Evolutionary conservation across 2,888 invertebrate genomes (phyloP), one percentile per base, ranked within the genome.

Genomic region (Apamea anceps): DNA sequence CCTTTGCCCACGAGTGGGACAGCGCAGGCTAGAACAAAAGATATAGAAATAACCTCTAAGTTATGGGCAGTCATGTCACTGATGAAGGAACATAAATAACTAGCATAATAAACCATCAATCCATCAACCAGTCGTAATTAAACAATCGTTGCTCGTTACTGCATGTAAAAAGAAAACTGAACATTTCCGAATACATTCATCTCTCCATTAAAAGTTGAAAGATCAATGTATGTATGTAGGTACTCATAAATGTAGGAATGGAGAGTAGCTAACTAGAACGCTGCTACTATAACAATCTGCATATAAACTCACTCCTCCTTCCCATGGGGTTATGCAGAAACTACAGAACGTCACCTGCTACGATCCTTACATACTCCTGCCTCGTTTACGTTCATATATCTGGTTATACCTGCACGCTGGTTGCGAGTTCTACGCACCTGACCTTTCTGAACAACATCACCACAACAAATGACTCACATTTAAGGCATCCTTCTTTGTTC

Each of bases 391-490:
- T 54, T 54, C 21, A 54, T 54, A 25, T 6, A 54, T 54, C 8
- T 3, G 25, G 25, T 54, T 25, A 21, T 21, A 54, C 21, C 10
- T 10, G 0, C 25, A 25, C 54, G 10, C 12, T 3, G 1, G 54
- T 54, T 54, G 54, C 8, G 8, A 54, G 21, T 54, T 21, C 21
- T 21, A 54, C 54, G 21, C 21, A 54, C 54, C 25, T n/a, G 12
- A 60, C 57, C n/a, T n/a, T 4, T 60, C 57, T 60, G n/a, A 54
- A 25, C n/a, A n/a, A 60, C 57, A 60, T 60, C n/a, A 60, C n/a
- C 12, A 60, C n/a, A n/a, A 60, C n/a, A 57, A 60, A 12, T n/a
- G 10, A 60, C 93, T 93, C 83, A 93, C 93, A 84, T 89, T 88
- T 37, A 91, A 77, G 10, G 77, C 72, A 75, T 83, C 76, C 76